Percentiles rank a stretch among this genome's conserved stretches.
phyloP scores from a whole-genome alignment of 2,797 vertebrate genomes.

The Clamator glandarius region DNA sequence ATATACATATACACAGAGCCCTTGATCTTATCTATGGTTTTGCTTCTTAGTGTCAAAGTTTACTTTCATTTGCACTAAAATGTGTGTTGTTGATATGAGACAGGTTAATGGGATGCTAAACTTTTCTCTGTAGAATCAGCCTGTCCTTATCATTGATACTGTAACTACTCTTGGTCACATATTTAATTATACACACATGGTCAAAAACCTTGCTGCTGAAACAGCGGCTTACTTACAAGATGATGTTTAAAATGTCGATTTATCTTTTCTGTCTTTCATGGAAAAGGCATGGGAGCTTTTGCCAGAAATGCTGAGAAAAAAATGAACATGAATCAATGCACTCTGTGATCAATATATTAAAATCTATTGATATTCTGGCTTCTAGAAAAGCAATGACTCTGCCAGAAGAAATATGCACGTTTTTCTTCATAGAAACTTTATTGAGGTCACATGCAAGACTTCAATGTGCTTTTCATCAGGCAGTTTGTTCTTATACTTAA shows the following conservation, averaged over 20 bases:
- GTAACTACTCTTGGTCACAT: neutral
- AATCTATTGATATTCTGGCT: neutral
- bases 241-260: neutral
- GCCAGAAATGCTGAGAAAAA: neutral
- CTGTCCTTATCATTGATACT: neutral
- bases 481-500: neutral
- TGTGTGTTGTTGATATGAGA: neutral
- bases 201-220: conserved; percentile 17
- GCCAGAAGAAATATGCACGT: neutral
- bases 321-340: neutral
- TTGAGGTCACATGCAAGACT: neutral
- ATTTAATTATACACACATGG: neutral
- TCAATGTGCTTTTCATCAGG: neutral
- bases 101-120: neutral
- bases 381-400: neutral
- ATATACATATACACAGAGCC: neutral
- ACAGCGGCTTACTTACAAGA: neutral
- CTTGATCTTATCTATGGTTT: neutral
- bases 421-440: neutral
- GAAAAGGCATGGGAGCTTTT: neutral
- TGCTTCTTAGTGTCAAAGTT: neutral
- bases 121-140: neutral
- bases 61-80: neutral
- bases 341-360: neutral
- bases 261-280: neutral